Base-by-base conservation (phyloP, 2,797 vertebrate species). In the Syngnathus acus region DNA sequence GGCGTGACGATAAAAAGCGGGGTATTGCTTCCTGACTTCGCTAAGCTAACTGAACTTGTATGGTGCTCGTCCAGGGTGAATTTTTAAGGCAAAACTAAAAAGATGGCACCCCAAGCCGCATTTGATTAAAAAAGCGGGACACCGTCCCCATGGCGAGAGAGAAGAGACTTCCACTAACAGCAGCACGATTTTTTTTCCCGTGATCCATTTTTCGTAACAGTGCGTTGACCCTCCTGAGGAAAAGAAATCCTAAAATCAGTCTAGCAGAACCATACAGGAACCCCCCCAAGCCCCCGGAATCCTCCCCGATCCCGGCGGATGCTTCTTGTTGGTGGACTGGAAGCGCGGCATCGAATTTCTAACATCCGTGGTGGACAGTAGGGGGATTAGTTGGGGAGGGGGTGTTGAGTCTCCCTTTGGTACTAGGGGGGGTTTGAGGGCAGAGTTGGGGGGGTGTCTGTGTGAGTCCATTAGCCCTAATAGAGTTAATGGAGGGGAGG, bases 191-290 rank as follows among this genome's bases (percentile, higher is more conserved):
- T 93, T 57, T 37, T 16, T 8, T 11, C 38, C 47, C 16, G 92
- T 92, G 90, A 92, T 92, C 92, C 86, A 91, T 91, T 93, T 89
- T 92, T 93, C 88, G 87, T 94, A 94, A 94, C 94, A 94, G 95
- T 93, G 95, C 93, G 92, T 93, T 89, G 92, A 94, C 94, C 89
- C 93, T 94, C 93, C 94, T 93, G 94, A 93, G 93, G 84, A 86
- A 88, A 83, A 83, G 83, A 77, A 53, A 77, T 82, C 78, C 82
- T 82, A 86, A 88, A 87, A 62, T 62, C 60, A 45, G 42, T 62
- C 60, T 62, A 45, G 21, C 13, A 21, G 60, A 42, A 62, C 40
- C 42, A 5, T 62, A 21, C 13, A 26, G 39, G 19, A 21, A 21
- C 40, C 42, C 60, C 21, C 42, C 40, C 40, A 4, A 67, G 65